Conservation (phyloP, 1,140 invertebrate genomes). For the Vollenhovia emeryi region DNA sequence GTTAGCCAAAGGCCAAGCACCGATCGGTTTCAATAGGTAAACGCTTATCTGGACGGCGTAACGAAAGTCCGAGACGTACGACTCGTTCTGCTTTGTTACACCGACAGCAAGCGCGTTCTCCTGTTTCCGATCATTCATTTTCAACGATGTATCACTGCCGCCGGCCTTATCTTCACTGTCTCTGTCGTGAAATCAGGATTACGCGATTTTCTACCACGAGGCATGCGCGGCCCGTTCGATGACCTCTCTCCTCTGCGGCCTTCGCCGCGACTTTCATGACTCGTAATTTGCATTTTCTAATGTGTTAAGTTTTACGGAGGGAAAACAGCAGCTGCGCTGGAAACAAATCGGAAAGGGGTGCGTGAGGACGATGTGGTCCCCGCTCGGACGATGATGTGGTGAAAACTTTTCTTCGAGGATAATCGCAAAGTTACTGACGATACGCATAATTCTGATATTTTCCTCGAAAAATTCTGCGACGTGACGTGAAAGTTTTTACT, state of each 20-base stretch:
- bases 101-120: background rate
- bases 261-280: background rate
- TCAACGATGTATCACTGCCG: background rate
- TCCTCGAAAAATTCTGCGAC: constrained; percentile 13
- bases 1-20: constrained; percentile 37
- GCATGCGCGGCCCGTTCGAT: constrained; percentile 29
- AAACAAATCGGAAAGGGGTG: constrained; percentile 24
- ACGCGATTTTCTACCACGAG: constrained; percentile 6
- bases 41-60: constrained; percentile 44
- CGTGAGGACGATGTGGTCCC: background rate
- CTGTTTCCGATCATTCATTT: background rate
- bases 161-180: background rate
- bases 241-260: background rate
- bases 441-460: constrained; percentile 18
- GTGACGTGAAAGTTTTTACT: background rate
- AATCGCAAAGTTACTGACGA: constrained; percentile 16
- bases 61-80: background rate
- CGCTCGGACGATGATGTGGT: background rate
- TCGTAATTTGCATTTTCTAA: constrained; percentile 48
- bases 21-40: constrained; percentile 51
- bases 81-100: constrained; percentile 28
- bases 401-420: constrained; percentile 9
- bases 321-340: constrained; percentile 14
- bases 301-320: constrained; percentile 9
- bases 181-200: background rate